Evolutionary conservation across 2,113 vertebrate genomes (phyloP).

Genomic region (Microtus oregoni): DNA sequence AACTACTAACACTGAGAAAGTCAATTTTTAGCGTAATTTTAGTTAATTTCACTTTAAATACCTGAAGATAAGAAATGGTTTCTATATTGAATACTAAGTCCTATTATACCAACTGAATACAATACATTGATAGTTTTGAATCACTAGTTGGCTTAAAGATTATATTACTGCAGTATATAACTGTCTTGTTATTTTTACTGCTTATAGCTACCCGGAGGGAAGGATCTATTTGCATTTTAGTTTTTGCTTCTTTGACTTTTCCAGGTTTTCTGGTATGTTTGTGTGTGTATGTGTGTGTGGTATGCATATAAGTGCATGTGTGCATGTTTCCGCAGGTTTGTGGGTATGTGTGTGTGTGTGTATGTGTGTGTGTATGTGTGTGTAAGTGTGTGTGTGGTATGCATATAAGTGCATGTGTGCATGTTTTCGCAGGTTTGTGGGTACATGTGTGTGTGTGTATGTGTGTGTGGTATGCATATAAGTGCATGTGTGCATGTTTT

Average conservation of each 20-base stretch:
- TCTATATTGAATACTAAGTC: neutral
- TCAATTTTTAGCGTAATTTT: slow-evolving; percentile 21
- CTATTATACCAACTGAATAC: neutral
- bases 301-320: neutral
- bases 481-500: no score
- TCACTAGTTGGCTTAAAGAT: neutral
- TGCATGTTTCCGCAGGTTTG: neutral
- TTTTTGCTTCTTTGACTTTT: neutral
- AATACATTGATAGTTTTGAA: neutral
- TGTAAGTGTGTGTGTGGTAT: neutral
- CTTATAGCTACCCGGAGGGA: neutral
- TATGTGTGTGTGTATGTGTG: no score
- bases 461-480: neutral
- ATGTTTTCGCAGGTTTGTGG: no score
- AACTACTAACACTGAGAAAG: neutral
- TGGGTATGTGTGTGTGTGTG: neutral
- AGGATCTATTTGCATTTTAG: neutral
- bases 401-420: no score
- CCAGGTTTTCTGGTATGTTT: neutral
- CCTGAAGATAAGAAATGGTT: neutral
- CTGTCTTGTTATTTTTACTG: neutral
- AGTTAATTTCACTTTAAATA: slow-evolving; percentile 49
- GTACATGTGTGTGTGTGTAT: neutral
- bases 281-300: neutral
- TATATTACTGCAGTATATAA: neutral